Conservation (phyloP, 23 tunicate species). For the Botrylloides violaceus region DNA sequence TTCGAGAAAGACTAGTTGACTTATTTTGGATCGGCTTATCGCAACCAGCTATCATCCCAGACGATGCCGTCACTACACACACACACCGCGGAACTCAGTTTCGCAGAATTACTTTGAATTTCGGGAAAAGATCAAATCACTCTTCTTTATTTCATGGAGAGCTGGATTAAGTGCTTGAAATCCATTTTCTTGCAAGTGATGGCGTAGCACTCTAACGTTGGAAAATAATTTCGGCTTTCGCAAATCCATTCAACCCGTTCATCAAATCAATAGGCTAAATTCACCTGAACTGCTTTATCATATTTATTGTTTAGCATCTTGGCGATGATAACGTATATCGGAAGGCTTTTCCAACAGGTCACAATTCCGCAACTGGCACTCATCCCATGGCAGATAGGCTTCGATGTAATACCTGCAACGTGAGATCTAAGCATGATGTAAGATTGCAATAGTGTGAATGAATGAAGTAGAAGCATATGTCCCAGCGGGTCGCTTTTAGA, state of each 20-base stretch:
- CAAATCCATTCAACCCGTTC: neutral
- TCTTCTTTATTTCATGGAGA: neutral
- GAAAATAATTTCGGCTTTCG: neutral
- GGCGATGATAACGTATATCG: slow-evolving; percentile 1
- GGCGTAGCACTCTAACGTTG: neutral
- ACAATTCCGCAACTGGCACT: slow-evolving; percentile 8
- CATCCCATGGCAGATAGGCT: slow-evolving; percentile 14
- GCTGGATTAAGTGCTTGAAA: neutral
- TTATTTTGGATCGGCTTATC: too few relatives aligned
- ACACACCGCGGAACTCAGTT: slow-evolving; percentile 1
- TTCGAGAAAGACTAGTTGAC: too few relatives aligned
- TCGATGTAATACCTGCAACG: neutral
- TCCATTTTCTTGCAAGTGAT: neutral
- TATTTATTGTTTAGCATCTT: neutral
- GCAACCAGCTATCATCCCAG: too few relatives aligned
- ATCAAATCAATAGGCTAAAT: neutral
- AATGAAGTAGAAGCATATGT: too few relatives aligned
- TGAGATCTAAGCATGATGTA: too few relatives aligned
- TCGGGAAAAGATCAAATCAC: neutral
- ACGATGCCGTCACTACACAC: too few relatives aligned
- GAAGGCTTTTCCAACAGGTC: slow-evolving; percentile 19
- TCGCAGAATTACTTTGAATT: neutral
- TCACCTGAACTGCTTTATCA: slow-evolving; percentile 14
- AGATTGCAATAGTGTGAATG: too few relatives aligned
- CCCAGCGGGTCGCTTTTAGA: too few relatives aligned